Conservation (phyloP, 2,888 invertebrate genomes). For the Mactromeris polynyma region DNA sequence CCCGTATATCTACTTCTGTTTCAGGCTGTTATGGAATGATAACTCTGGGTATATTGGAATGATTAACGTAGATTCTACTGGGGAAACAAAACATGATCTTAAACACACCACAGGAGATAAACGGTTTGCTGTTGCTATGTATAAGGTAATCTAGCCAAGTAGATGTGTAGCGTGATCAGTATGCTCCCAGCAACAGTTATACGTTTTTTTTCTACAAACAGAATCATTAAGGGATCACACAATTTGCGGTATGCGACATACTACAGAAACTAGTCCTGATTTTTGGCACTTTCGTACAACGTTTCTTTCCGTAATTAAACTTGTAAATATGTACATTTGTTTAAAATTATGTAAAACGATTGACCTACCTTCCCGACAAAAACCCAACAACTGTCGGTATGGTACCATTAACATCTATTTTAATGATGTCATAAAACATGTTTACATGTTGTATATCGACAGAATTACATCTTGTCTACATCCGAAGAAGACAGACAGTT, state of each 20-base stretch:
- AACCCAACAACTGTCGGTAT: neutral
- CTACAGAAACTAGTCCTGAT: too few species aligned
- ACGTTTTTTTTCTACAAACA: too few species aligned
- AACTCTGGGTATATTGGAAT: conserved; percentile 38
- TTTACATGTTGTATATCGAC: neutral
- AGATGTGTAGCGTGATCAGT: too few species aligned
- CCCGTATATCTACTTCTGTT: neutral
- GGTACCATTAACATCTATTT: neutral
- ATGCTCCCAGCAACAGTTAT: too few species aligned
- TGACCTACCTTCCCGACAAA: too few species aligned
- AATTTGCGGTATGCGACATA: too few species aligned
- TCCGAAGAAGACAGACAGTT: conserved; percentile 38
- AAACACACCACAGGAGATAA: neutral
- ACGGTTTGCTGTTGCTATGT: conserved; percentile 34
- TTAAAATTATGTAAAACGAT: too few species aligned
- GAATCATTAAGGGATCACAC: too few species aligned
- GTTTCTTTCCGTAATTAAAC: too few species aligned
- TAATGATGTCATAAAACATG: neutral
- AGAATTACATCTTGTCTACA: conserved; percentile 40
- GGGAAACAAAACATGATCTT: conserved; percentile 30
- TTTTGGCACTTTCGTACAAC: too few species aligned
- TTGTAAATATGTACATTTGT: too few species aligned
- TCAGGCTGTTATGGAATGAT: conserved; percentile 54
- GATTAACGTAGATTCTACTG: conserved; percentile 27
- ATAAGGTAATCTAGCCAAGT: conserved; percentile 38